Conservation (phyloP, 2,888 invertebrate genomes). For the Xanthia togata region DNA sequence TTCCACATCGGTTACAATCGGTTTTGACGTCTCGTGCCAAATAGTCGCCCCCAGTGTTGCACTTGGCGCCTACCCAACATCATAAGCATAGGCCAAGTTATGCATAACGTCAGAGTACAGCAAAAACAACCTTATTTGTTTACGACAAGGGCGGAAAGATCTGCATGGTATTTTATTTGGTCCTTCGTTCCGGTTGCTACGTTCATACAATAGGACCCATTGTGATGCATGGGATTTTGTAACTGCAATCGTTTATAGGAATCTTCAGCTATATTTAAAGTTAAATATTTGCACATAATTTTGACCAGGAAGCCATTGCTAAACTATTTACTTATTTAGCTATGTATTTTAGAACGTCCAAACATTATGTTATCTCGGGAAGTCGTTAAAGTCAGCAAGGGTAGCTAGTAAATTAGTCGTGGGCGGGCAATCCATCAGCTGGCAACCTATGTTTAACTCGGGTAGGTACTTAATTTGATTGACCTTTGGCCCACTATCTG, state of each 20-base stretch:
- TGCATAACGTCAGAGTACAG: conserved; percentile 34
- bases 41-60: conserved; percentile 70
- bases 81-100: conserved; percentile 46
- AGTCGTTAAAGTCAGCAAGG: conserved; percentile 51
- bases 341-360: conserved; percentile 23
- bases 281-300: conserved; percentile 6
- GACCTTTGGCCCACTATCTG: conserved; percentile 25
- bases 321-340: conserved; percentile 14
- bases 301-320: neutral
- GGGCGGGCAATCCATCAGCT: conserved; percentile 36
- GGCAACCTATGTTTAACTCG: conserved; percentile 22
- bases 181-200: conserved; percentile 33
- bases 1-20: conserved; percentile 65
- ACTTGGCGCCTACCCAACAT: conserved; percentile 71
- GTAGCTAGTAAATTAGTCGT: conserved; percentile 46
- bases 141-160: neutral
- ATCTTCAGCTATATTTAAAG: neutral
- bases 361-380: conserved; percentile 40
- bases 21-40: conserved; percentile 77
- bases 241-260: conserved; percentile 40
- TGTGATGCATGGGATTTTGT: conserved; percentile 37
- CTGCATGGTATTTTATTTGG: conserved; percentile 31
- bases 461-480: conserved; percentile 37
- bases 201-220: conserved; percentile 44
- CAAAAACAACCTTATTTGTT: conserved; percentile 64